Conservation (phyloP, 2,113 vertebrate genomes). For the human (Homo sapiens) region GRCh38 chr5:33451501-33452000, state of each 20-base stretch:
- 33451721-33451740: neutral
- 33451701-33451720: neutral
- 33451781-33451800: neutral
- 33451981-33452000: neutral
- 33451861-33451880: neutral
- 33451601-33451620: too few relatives aligned
- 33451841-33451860: neutral
- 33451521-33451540: accelerated
- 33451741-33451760: neutral
- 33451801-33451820: neutral
- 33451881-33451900: neutral
- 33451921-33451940: neutral
- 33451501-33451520: too few relatives aligned
- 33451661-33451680: neutral
- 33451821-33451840: neutral
- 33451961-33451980: neutral
- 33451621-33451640: too few relatives aligned
- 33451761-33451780: neutral
- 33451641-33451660: too few relatives aligned
- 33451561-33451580: too few relatives aligned
- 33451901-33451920: neutral
- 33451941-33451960: neutral
- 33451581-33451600: too few relatives aligned
- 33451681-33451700: neutral
- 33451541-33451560: too few relatives aligned